Evolutionary conservation across 2,113 vertebrate species (phyloP), one percentile per base, ranked within the genome.

Genomic region (Capreolus pygargus): DNA sequence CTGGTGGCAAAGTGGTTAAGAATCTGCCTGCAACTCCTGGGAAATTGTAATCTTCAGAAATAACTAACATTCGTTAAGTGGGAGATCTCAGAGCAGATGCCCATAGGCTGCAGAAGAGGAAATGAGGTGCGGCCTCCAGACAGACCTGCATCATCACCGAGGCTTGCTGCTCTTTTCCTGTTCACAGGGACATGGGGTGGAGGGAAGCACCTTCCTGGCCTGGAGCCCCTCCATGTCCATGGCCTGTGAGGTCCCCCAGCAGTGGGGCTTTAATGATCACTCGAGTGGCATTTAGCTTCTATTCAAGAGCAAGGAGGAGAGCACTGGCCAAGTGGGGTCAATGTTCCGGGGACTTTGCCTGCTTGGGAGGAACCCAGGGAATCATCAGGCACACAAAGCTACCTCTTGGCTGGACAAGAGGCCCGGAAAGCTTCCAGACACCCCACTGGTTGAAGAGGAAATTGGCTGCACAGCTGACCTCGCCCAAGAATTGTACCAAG

Each of bases 71-170:
- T 79, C 78, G 67, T 84, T 74, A 39, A 6, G 47, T 27, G 45
- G 14, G 87, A 39, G 36, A 30, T 43, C 94, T 84, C 47, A 0
- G 58, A 14, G 28, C 70, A 10, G 82, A 89, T 91, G 96, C 97
- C 96, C 95, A 60, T 60, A 13, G n/a, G 28, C 15, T 2, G 10
- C 52, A 36, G 50, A 52, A 61, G 45, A 97, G 89, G 84, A 97
- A 96, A 97, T 96, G 92, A 97, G 95, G 89, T n/a, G 16, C 89
- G 17, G 79, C 5, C 55, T 84, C 28, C 1, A 1, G 45, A 93
- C 98, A 1, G 52, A 91, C 98, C 79, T 97, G 92, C 96, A 86
- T 97, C 93, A 97, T 89, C 19, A 28, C 86, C 11, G 9, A 7
- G 47, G 89, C 84, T 61, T 52, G 89, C 86, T 21, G 60, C 87